phyloP scores from a whole-genome alignment of 2,113 vertebrate genomes.

The Carettochelys insculpta region DNA sequence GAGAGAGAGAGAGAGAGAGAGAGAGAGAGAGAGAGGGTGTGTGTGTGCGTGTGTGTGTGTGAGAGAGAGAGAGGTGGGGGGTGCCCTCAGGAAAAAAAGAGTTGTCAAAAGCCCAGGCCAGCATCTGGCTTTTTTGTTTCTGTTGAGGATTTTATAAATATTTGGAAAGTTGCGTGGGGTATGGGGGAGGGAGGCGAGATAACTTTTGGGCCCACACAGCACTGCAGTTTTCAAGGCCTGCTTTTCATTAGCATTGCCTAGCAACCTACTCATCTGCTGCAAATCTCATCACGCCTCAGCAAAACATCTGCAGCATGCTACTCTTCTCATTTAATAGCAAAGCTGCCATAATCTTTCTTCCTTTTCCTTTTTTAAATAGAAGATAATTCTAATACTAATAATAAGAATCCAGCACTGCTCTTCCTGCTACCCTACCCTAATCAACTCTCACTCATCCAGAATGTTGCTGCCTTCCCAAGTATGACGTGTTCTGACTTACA shows the following conservation, averaged over 20 bases:
- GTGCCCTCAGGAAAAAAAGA: constrained; percentile 32
- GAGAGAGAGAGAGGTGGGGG: constrained; percentile 36
- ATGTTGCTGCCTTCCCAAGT: constrained; percentile 54
- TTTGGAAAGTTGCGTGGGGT: constrained; percentile 45
- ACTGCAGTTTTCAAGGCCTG: constrained; percentile 71
- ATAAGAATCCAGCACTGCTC: constrained; percentile 9
- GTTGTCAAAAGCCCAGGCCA: constrained; percentile 50
- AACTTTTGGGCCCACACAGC: constrained; percentile 58
- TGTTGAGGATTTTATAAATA: constrained; percentile 75
- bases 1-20: no score
- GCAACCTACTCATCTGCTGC: constrained; percentile 77
- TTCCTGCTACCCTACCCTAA: background rate
- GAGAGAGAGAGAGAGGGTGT: constrained; percentile 24
- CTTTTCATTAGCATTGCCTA: constrained; percentile 78
- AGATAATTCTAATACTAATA: constrained; percentile 57
- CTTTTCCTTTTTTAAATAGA: constrained; percentile 58
- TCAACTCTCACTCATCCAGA: constrained; percentile 17
- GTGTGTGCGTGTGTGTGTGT: background rate
- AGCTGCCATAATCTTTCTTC: constrained; percentile 72
- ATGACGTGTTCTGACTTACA: constrained; percentile 68
- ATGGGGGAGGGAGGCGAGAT: constrained; percentile 46
- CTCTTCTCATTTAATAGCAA: constrained; percentile 70
- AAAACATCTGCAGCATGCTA: constrained; percentile 68
- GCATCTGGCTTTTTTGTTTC: constrained; percentile 64
- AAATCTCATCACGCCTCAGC: constrained; percentile 77